These are phyloP conservation scores for Scomber colias DNA, from an alignment of 2,113 vertebrate species.

Conservation along the genomic window DNA sequence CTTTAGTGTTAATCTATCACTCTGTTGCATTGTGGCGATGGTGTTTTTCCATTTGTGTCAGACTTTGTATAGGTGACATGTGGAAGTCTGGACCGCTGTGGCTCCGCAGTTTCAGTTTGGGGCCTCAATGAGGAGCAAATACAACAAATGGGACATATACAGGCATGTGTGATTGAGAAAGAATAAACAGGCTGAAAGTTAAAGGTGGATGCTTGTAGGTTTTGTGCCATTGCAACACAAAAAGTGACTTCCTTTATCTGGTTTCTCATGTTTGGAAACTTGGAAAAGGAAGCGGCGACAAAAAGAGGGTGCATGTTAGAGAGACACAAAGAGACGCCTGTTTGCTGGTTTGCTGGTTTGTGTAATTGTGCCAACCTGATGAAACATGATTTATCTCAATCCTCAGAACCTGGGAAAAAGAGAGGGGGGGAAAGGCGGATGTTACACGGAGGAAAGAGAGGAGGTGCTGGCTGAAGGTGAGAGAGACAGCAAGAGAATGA, in stretches of 20 bases:
- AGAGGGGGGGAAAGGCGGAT: neutral
- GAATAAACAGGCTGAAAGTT: conserved; percentile 12
- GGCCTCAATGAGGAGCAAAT: neutral
- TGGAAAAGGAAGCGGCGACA: neutral
- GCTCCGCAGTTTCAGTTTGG: conserved; percentile 26
- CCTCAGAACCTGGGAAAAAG: conserved; percentile 32
- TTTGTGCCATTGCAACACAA: conserved; percentile 21
- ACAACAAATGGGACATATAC: conserved; percentile 24
- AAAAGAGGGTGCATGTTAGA: neutral
- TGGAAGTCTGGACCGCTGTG: conserved; percentile 30
- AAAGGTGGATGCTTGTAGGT: neutral
- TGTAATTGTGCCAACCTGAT: conserved; percentile 56
- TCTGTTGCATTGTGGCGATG: neutral
- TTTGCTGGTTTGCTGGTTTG: conserved; percentile 55
- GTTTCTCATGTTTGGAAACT: conserved; percentile 36
- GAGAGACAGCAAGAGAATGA: neutral
- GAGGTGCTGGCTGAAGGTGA: neutral
- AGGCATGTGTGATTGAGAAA: conserved; percentile 13
- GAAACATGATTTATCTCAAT: conserved; percentile 61
- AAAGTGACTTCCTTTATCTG: conserved; percentile 52
- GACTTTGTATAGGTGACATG: conserved; percentile 21
- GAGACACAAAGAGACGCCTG: conserved; percentile 21
- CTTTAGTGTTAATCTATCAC: conserved; percentile 49
- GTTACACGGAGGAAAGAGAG: neutral
- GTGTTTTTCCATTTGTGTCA: conserved; percentile 18